Evolutionary conservation across 2,113 vertebrate species (phyloP), one percentile per base, ranked within the genome.

Genomic region (Sporophila hypoxantha): DNA sequence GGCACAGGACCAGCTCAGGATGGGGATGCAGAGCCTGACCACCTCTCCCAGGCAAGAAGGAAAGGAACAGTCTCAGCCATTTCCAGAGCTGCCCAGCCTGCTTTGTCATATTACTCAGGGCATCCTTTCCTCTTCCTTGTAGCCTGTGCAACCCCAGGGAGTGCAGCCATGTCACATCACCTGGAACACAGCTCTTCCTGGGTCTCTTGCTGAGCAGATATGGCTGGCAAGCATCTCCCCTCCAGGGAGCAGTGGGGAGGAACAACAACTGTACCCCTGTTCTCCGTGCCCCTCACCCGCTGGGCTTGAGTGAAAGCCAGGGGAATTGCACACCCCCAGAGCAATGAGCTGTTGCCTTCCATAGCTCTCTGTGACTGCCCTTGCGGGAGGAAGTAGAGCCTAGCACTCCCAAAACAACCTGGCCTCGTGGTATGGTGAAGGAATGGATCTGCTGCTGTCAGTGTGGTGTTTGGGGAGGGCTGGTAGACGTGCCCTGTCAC

Each of bases 391-490:
- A 52, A 61, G 19, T 12, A 50, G 41, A 83, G 34, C 41, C 65
- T 41, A 25, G 36, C 55, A 3, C 34, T 55, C 59, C 68, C 30
- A 13, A 32, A 65, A 65, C 4, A 3, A 23, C 62, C 57, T 16
- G 19, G 39, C 60, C n/a, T 30, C 0, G 0, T n/a, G 65, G 68
- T 57, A 21, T 52, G 0, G 0, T 12, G 12, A 34, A 36, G 74
- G 34, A 67, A 36, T 32, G 49, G 80, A 32, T 74, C 47, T 86
- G 83, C 55, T 86, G 42, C 69, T n/a, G 11, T 20, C 80, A 59
- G 41, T 25, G 42, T 2, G 0, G 27, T 22, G 42, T 22, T 66
- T 3, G 2, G 14, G 27, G 55, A 46, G 47, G 59, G 36, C 61
- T 76, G 57, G 67, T 29, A n/a, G 32, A 29, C 1, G 15, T 59